Evolutionary conservation across 2,797 vertebrate genomes (phyloP).

Genomic region (Octomys mimax): DNA sequence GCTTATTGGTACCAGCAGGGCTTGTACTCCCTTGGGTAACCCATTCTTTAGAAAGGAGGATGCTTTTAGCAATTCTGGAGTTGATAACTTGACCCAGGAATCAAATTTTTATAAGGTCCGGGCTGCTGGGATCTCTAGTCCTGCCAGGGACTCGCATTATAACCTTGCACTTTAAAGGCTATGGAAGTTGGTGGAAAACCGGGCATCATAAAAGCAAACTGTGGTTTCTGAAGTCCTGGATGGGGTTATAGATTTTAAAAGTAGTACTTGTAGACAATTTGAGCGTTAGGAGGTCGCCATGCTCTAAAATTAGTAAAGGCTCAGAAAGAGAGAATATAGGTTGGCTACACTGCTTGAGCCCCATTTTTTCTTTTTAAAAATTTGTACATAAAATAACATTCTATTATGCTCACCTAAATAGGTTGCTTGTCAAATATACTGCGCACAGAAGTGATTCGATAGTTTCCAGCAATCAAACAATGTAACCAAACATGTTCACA

Average conservation of each 20-base stretch:
- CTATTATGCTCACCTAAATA: neutral
- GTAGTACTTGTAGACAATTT: conserved; percentile 42
- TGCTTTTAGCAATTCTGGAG: neutral
- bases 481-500: neutral
- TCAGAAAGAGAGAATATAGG: conserved; percentile 73
- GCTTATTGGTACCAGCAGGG: neutral
- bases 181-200: conserved; percentile 50
- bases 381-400: conserved; percentile 59
- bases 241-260: conserved; percentile 48
- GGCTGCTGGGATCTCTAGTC: neutral
- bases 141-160: conserved; percentile 7
- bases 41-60: neutral
- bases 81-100: neutral
- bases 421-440: conserved; percentile 22
- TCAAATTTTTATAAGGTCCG: conserved; percentile 11
- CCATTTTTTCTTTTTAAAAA: conserved; percentile 48
- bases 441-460: neutral
- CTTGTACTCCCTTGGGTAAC: neutral
- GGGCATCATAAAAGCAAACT: conserved; percentile 58
- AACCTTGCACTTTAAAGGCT: conserved; percentile 40
- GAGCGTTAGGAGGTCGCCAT: conserved; percentile 44
- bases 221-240: conserved; percentile 53
- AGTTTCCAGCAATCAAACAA: neutral
- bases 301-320: conserved; percentile 75
- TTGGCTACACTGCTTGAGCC: conserved; percentile 68